Base-by-base conservation (phyloP, 2,797 vertebrate species). In the Gymnoscopelus microlampas region DNA sequence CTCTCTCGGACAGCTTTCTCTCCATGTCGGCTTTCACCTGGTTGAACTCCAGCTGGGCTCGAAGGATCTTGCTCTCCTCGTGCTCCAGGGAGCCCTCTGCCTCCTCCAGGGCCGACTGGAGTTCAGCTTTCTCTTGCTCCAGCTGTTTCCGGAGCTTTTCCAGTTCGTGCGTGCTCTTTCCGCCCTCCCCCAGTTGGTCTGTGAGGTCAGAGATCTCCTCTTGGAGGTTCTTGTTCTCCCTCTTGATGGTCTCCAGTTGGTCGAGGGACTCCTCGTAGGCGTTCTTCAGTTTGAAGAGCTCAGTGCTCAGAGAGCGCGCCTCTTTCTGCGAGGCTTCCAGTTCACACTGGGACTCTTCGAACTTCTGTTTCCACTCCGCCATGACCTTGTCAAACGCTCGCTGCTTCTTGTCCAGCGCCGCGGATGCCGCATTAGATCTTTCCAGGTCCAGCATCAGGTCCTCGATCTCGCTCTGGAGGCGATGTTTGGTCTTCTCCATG, bases 381-480 rank as follows among this genome's bases (percentile, higher is more conserved):
- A 95, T 66, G 55, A 96, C 81, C 93, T 98, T 98, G 85, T 98
- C 97, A 0, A 97, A 97, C 58, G 92, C 94, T 63, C 95, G 93
- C 72, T 97, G 95, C 69, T 97, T 96, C 74, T 97, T 98, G 89
- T 99, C 97, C 56, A 98, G 84, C 5, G 91, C 89, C 0, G 96
- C 94, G 0, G 96, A 95, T 0, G 96, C 96, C 0, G 95, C 96
- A 0, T 98, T 98, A 0, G 97, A 96, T 23, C 96, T 83, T 72
- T 99, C 97, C 2, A 99, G 85, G 2, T 98, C 97, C 4, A 96
- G 90, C 96, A 96, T 97, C 9, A 98, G 92, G 83, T 99, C 97
- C 83, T 98, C 97, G 0, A 99, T 96, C 87, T 99, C 97, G 1
- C 93, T 95, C 85, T 98, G 97, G 60, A 98, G 92, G 0, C 97